Evolutionary conservation across 2,797 vertebrate genomes (phyloP).

Genomic region (Anguilla megastoma): DNA sequence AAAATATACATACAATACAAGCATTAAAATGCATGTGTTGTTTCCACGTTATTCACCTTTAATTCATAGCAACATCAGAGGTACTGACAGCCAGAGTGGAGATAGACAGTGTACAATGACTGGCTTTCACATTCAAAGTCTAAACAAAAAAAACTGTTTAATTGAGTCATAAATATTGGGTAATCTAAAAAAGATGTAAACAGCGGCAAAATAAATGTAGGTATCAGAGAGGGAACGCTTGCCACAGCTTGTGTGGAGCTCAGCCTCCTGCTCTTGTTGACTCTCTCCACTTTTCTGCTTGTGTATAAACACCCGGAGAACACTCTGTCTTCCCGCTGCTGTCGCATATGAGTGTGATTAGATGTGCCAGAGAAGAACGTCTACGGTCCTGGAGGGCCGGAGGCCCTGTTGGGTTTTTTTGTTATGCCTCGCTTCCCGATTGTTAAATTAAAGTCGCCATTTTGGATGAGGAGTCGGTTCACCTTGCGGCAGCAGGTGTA

Average conservation of each 20-base stretch:
- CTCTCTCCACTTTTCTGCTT: background rate
- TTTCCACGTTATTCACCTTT: background rate
- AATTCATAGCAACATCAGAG: background rate
- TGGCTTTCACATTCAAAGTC: background rate
- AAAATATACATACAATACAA: background rate
- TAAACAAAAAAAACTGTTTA: background rate
- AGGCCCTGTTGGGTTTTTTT: too few species aligned
- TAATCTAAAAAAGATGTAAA: background rate
- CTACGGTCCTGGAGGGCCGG: background rate
- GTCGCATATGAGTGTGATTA: background rate
- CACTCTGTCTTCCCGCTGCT: background rate
- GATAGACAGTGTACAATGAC: background rate
- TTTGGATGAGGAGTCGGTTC: background rate
- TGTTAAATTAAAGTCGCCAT: background rate
- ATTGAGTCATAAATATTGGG: background rate
- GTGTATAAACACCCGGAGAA: background rate
- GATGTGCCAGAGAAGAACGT: background rate
- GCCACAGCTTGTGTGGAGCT: background rate
- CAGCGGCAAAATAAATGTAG: background rate
- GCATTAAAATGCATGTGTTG: background rate
- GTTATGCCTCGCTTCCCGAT: background rate
- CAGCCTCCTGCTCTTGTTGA: background rate
- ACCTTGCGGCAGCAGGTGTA: background rate
- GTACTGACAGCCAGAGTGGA: background rate
- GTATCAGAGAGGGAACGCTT: background rate